phyloP scores from a whole-genome alignment of 2,113 vertebrate genomes.

The Cyprinodon tularosa region DNA sequence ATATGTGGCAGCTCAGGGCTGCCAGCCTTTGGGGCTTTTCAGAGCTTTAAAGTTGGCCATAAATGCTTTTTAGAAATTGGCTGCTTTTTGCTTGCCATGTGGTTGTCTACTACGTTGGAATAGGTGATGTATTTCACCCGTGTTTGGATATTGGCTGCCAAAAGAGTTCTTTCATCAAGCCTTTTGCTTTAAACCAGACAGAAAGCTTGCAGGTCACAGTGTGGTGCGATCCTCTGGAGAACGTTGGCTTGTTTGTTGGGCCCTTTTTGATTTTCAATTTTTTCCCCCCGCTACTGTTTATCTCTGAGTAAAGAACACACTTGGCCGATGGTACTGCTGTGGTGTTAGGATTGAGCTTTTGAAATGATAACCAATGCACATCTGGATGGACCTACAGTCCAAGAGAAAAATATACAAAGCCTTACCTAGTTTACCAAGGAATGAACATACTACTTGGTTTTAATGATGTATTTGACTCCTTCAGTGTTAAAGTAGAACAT shows the following conservation, averaged over 20 bases:
- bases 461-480: not conserved
- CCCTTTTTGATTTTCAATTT: not conserved
- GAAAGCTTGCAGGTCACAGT: slow-evolving; percentile 36
- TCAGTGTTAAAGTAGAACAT: not conserved
- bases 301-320: not conserved
- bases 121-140: slow-evolving; percentile 44
- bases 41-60: slow-evolving; percentile 46
- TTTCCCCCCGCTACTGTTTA: not conserved
- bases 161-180: slow-evolving; percentile 57
- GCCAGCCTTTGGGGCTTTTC: slow-evolving; percentile 41
- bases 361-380: not conserved
- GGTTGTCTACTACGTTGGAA: slow-evolving; percentile 50
- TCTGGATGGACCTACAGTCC: not conserved
- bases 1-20: slow-evolving; percentile 17
- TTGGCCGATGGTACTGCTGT: not conserved
- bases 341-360: not conserved
- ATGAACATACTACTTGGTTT: not conserved
- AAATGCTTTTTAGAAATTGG: slow-evolving; percentile 39
- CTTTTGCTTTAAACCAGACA: slow-evolving; percentile 44
- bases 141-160: slow-evolving; percentile 56
- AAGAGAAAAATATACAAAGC: not conserved
- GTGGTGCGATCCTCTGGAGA: slow-evolving; percentile 4
- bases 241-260: not conserved
- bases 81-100: slow-evolving; percentile 23
- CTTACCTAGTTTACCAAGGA: not conserved